Percentiles rank a stretch among this genome's conserved stretches.
Evolutionary conservation across 2,888 invertebrate genomes (phyloP).

Genomic region (Dolichomitus sp.): DNA sequence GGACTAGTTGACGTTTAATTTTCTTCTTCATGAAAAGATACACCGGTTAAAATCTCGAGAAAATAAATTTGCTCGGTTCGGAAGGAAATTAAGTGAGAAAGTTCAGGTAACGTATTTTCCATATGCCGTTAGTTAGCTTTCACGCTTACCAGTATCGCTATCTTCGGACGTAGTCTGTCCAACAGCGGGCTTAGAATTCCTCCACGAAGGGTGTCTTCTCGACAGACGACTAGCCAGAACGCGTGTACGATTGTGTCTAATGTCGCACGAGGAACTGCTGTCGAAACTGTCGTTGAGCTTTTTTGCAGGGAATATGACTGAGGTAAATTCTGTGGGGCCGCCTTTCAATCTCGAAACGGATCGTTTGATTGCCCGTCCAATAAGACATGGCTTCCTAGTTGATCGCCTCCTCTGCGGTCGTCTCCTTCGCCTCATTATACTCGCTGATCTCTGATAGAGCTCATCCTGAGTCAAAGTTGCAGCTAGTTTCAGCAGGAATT

Average conservation of each 20-base stretch:
- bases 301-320: constrained; percentile 85
- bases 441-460: constrained; percentile 95
- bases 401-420: constrained; percentile 82
- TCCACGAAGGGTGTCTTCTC: constrained; percentile 79
- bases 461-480: constrained; percentile 97
- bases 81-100: constrained; percentile 1
- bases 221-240: constrained; percentile 80
- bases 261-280: constrained; percentile 84
- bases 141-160: constrained; percentile 82
- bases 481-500: constrained; percentile 94
- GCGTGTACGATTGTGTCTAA: constrained; percentile 80
- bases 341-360: constrained; percentile 83
- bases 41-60: neutral
- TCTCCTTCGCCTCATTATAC: constrained; percentile 92
- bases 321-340: constrained; percentile 85
- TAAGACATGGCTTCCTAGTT: constrained; percentile 79
- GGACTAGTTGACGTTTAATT: too few relatives aligned
- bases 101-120: neutral
- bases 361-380: constrained; percentile 83
- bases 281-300: constrained; percentile 83
- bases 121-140: constrained; percentile 19
- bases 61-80: neutral
- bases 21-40: too few relatives aligned
- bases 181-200: constrained; percentile 71
- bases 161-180: constrained; percentile 84